phyloP scores from a whole-genome alignment of 2,888 invertebrate genomes.

The Stenoptilia bipunctidactyla region DNA sequence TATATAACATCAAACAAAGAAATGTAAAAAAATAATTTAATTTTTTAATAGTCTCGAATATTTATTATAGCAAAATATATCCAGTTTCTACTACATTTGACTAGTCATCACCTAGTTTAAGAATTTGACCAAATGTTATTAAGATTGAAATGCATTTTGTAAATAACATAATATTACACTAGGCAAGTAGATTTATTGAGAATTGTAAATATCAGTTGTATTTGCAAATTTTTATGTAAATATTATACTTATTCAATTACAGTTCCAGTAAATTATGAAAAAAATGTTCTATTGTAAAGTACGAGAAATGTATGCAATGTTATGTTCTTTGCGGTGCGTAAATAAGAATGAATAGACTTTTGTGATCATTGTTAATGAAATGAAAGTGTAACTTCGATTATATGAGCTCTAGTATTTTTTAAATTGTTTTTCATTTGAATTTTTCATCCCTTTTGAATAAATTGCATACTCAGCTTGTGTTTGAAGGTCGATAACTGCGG shows the following conservation, averaged over 20 bases:
- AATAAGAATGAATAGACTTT: constrained; percentile 47
- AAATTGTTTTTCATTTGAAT: constrained; percentile 28
- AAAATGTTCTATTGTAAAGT: constrained; percentile 40
- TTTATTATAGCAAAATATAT: neutral
- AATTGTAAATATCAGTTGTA: constrained; percentile 55
- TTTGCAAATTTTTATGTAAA: constrained; percentile 64
- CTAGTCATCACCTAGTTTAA: neutral
- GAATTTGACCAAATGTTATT: neutral
- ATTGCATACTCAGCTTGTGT: too few relatives aligned
- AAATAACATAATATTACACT: neutral
- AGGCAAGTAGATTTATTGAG: neutral
- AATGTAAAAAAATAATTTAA: too few relatives aligned
- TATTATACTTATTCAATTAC: constrained; percentile 30
- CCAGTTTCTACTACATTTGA: neutral
- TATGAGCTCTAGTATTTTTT: constrained; percentile 70
- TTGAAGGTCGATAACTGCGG: too few relatives aligned
- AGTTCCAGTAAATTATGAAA: constrained; percentile 56
- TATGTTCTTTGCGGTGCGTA: constrained; percentile 64
- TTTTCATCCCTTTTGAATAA: too few relatives aligned
- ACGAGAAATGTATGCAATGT: constrained; percentile 43
- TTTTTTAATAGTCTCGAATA: neutral
- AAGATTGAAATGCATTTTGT: neutral
- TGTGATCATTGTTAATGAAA: constrained; percentile 68
- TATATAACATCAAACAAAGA: too few relatives aligned
- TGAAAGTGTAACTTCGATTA: constrained; percentile 69